These are phyloP conservation scores for Enteromius viviparus DNA, from an alignment of 2,797 vertebrate species.

Conservation along the genomic window DNA sequence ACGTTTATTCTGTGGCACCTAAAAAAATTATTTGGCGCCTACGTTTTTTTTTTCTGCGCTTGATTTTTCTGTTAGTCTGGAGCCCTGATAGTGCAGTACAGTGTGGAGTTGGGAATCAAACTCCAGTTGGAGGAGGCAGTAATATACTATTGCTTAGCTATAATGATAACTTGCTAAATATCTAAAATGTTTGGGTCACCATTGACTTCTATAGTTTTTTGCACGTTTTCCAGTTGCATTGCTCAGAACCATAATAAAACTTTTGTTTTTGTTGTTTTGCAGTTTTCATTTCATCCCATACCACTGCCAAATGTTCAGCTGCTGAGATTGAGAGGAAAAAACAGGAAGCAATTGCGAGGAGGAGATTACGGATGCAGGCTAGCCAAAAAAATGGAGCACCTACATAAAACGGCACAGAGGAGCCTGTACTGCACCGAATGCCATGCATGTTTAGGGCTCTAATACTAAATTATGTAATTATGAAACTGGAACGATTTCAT, in stretches of 20 bases:
- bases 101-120: not conserved
- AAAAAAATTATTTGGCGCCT: too few species aligned
- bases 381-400: constrained; percentile 67
- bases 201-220: too few species aligned
- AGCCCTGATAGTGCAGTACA: too few species aligned
- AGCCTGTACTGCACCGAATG: not conserved
- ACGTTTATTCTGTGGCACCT: too few species aligned
- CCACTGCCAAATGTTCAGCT: constrained; percentile 81
- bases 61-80: too few species aligned
- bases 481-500: not conserved
- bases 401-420: constrained; percentile 47
- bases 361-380: constrained; percentile 79
- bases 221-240: not conserved
- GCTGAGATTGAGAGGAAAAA: constrained; percentile 93
- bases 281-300: constrained; percentile 80
- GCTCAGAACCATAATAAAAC: not conserved
- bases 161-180: not conserved
- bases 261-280: constrained; percentile 56
- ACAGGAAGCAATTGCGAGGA: constrained; percentile 88
- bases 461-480: constrained; percentile 14
- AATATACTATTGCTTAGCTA: not conserved
- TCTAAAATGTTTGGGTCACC: not conserved
- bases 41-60: too few species aligned
- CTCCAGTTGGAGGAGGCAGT: too few species aligned
- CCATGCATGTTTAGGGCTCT: not conserved